Base-by-base conservation (phyloP, 2,113 vertebrate species). In the Actenoides hombroni region DNA sequence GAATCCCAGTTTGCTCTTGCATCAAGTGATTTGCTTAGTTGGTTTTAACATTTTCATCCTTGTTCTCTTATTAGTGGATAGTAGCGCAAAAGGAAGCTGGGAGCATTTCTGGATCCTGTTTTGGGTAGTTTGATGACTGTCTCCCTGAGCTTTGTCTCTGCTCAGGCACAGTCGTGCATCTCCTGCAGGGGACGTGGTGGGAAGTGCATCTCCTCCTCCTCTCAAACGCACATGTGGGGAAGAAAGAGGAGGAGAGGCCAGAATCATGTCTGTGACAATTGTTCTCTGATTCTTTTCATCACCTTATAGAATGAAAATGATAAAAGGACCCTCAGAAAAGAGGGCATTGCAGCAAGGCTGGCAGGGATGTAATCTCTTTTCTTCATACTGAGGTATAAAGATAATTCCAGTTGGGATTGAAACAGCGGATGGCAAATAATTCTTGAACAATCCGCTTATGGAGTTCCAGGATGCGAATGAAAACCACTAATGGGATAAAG, bases 401-500 rank as follows among this genome's bases (percentile, higher is more conserved):
- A 97, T 98, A 97, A 98, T 97, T 97, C 97, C 86, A 85, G 8
- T 93, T 33, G 42, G 96, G 96, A 97, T 96, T 97, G 95, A 94
- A 96, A 90, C 94, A 95, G 91, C n/a, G 91, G 95, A 96, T 93
- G 94, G 96, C 97, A 97, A 97, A 97, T 96, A 97, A 98, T 96
- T 95, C 96, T 96, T 86, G 92, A 97, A 71, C 96, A 98, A 98
- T 98, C 98, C 88, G 94, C 96, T 98, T 97, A 98, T 91, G 68
- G 95, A 96, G 95, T 97, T 96, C 96, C 95, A 96, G 97, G 96
- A 97, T 96, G 96, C n/a, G 85, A 96, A 96, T 98, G 97, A 97
- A 97, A 97, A 94, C 91, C 95, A 94, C 96, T 98, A 98, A 98
- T 98, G 97, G 97, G 97, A 98, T 98, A 96, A 97, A 97, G 94